Evolutionary conservation across 64 coral and sea anemone species (phyloP), one percentile per base, ranked within the genome.

Genomic region (Orbicella faveolata): DNA sequence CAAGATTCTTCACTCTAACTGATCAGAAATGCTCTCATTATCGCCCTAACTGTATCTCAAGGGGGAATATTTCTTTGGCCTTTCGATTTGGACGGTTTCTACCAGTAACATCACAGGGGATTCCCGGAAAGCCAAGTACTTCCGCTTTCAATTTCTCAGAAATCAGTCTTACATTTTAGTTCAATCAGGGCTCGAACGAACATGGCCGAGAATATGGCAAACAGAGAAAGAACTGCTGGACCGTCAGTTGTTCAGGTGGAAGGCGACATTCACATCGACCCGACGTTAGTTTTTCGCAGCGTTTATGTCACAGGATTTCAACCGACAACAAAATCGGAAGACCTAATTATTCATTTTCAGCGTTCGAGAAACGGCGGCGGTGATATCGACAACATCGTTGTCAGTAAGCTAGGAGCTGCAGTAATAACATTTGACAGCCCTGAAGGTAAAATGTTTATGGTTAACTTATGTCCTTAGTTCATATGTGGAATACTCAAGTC

Each of bases 291-390:
- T 81, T 41, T 30, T 23, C 78, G 92, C 59, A 93, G 63, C 17
- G 59, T 83, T 51, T 8, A 57, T 36, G 92, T 94, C 0, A 89
- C 74, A 19, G 77, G 55, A 14, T 72, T 0, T 41, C 0, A 41
- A 41, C 0, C 53, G 39, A 67, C 23, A 62, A 77, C 54, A 48
- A 90, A 19, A 16, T 76, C 34, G 44, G 33, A 87, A 35, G 6
- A 79, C 3, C 30, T 94, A 4, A n/a, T 51, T 36, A 94, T 90
- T 77, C 88, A 94, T 74, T 94, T 94, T 13, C 92, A 94, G 36
- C 69, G 63, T 2, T 70, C 11, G 1, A 84, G 86, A 26, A 89
- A 90, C 61, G 88, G 92, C 30, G 92, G 92, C 1, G 87, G 92
- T 6, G 88, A 94, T 70, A 86, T 94, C 64, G 80, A 90, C 21